A percentile compares a stretch with the other conserved stretches of the same genome.
Evolutionary conservation across 2,797 vertebrate genomes (phyloP).

Genomic region (Melanitta fusca): DNA sequence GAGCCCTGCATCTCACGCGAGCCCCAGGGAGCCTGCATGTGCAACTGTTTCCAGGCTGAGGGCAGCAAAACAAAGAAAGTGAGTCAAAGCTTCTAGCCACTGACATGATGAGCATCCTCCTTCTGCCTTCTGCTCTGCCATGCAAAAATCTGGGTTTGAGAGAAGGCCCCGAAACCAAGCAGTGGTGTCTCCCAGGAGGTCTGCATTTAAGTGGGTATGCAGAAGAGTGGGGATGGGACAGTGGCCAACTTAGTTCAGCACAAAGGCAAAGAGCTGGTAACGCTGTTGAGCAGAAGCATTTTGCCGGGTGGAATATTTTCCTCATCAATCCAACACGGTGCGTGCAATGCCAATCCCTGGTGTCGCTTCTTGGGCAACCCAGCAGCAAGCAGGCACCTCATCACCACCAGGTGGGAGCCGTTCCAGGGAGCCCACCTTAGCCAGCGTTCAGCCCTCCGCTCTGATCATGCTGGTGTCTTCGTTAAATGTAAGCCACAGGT

Average conservation of each 20-base stretch:
- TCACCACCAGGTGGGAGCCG: accelerated
- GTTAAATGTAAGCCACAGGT: background rate
- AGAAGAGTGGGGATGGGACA: accelerated
- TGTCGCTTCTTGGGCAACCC: background rate
- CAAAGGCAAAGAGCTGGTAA: background rate
- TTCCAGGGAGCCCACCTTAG: background rate
- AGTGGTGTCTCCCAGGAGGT: background rate
- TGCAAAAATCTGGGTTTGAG: background rate
- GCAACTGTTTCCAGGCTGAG: background rate
- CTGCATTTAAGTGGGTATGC: background rate
- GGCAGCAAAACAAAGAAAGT: background rate
- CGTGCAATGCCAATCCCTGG: background rate
- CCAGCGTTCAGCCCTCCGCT: background rate
- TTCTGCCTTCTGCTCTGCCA: background rate
- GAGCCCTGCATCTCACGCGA: background rate
- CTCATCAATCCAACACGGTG: background rate
- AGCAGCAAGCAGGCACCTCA: background rate
- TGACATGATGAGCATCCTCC: background rate
- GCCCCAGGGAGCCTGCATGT: background rate
- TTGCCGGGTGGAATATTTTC: background rate
- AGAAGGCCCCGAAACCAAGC: background rate
- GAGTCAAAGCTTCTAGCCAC: background rate
- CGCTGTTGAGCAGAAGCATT: background rate
- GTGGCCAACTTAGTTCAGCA: background rate
- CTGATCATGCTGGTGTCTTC: background rate